Evolutionary conservation across 2,797 vertebrate species (phyloP), one percentile per base, ranked within the genome.

Genomic region (Sebastes alutus): DNA sequence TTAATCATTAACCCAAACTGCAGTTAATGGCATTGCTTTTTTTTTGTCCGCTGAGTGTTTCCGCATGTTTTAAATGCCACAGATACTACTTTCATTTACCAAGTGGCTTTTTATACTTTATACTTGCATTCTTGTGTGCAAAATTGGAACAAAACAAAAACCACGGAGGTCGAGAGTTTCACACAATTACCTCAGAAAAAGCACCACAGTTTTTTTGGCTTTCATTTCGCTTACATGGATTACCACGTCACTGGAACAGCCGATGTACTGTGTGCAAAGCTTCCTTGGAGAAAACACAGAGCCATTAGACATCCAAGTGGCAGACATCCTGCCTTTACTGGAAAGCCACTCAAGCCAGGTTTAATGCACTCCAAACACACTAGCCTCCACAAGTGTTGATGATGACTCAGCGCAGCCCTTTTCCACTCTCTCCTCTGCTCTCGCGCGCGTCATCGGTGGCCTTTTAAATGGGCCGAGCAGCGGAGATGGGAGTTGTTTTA

Each of bases 361-460:
- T 89, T 89, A 91, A 92, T 92, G 83, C 83, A 70, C 78, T 89
- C 78, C 29, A 71, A 84, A 80, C 81, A 80, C 85, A 80, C 62
- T 35, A 61, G 76, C 78, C 68, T 75, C 32, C 58, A 69, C 80
- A 70, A 78, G 78, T 78, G 87, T 67, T 71, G 72, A 78, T 68
- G 84, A 85, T 95, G 96, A 96, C 83, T 95, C 93, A 93, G 92
- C 84, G 7, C 62, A 25, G 77, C 78, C 77, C 74, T 84, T 90
- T 90, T 82, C 83, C 77, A 78, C 83, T 84, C 77, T 85, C 89
- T 69, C 54, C 72, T 42, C 71, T 77, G 75, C 78, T 74, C 66
- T 35, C 0, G n/a, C 22, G 60, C 55, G 9, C 87, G 86, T 93
- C 94, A 93, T 85, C 65, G 3, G 71, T 88, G 89, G 87, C 93